Evolutionary conservation across 2,113 vertebrate genomes (phyloP).

Genomic region (Elephantulus edwardii): DNA sequence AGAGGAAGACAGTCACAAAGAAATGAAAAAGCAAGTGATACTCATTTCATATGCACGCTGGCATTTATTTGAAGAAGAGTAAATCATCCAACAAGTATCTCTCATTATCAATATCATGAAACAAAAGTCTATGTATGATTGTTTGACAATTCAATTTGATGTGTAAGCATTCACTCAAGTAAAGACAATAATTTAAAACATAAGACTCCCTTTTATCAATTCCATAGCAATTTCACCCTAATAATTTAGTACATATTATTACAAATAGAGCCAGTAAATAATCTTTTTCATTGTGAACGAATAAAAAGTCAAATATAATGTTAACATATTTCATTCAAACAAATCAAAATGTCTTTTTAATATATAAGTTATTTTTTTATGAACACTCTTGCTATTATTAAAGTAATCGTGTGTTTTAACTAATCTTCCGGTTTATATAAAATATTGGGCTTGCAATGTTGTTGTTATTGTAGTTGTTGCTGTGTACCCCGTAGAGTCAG

Average conservation of each 20-base stretch:
- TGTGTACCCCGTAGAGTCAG: too few relatives aligned
- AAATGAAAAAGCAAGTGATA: neutral
- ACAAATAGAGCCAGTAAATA: neutral
- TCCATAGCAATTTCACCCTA: neutral
- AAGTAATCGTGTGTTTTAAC: neutral
- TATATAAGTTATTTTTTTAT: neutral
- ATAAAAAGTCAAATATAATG: neutral
- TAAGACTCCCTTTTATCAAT: neutral
- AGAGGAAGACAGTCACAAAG: neutral
- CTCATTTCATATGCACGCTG: neutral
- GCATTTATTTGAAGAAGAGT: neutral
- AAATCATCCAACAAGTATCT: slow-evolving; percentile 26
- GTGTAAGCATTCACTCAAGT: too few relatives aligned
- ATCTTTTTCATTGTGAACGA: neutral
- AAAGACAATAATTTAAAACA: too few relatives aligned
- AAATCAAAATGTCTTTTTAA: neutral
- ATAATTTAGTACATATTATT: neutral
- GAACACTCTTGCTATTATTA: neutral
- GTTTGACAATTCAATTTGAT: too few relatives aligned
- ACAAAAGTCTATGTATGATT: too few relatives aligned
- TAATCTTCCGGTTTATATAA: neutral
- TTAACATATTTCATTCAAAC: too few relatives aligned
- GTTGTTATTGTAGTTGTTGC: too few relatives aligned
- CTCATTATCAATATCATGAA: too few relatives aligned
- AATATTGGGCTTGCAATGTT: neutral